Conservation (phyloP, 23 tunicate species). For the Oikopleura dioica region DNA sequence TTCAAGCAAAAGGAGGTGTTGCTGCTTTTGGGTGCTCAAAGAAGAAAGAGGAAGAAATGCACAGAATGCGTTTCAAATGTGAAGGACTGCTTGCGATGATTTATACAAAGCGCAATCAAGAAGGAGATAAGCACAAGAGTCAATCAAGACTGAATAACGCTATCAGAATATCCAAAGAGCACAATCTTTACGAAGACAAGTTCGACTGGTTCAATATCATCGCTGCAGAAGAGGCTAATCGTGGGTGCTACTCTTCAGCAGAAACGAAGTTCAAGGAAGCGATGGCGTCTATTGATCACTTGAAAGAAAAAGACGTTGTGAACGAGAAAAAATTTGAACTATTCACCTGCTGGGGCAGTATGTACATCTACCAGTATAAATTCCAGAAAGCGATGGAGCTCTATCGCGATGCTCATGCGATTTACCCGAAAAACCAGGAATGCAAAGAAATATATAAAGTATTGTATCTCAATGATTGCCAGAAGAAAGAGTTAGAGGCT, state of each 20-base stretch:
- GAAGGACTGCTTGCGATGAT: neutral
- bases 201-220: neutral
- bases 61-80: neutral
- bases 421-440: neutral
- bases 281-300: neutral
- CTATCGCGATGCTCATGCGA: neutral
- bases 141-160: constrained; percentile 1
- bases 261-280: neutral
- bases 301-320: neutral
- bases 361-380: neutral
- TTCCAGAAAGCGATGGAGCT: neutral
- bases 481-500: too few relatives aligned
- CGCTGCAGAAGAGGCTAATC: neutral
- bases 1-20: neutral
- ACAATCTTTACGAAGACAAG: neutral
- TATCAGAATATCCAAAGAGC: neutral
- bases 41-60: neutral
- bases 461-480: neutral
- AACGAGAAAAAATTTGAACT: neutral
- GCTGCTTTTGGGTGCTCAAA: neutral
- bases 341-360: neutral
- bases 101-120: neutral
- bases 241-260: neutral
- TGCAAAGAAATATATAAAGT: neutral
- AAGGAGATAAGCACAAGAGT: neutral